Conservation (phyloP, 2,888 invertebrate genomes). For the Idaea dimidiata region DNA sequence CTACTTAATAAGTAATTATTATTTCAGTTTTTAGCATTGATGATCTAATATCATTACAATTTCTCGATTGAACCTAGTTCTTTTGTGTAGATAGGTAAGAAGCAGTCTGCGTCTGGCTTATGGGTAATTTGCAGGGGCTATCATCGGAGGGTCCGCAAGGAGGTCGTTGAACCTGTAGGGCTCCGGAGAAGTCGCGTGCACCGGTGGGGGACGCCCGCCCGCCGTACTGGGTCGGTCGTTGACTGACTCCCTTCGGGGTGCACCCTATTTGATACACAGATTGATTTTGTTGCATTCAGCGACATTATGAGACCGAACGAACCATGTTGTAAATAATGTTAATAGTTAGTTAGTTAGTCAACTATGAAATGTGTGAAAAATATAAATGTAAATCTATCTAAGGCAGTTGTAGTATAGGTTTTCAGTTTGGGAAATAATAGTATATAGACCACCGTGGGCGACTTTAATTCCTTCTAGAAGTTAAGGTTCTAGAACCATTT, state of each 20-base stretch:
- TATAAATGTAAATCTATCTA: too few species aligned
- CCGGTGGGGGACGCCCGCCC: constrained; percentile 50
- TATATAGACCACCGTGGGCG: too few species aligned
- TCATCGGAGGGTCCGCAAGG: constrained; percentile 51
- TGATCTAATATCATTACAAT: background rate
- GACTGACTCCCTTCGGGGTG: constrained; percentile 67
- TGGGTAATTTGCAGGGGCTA: constrained; percentile 52
- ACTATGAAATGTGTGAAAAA: constrained; percentile 1
- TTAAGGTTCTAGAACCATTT: too few species aligned
- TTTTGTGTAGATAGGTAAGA: constrained; percentile 32
- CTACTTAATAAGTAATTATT: too few species aligned
- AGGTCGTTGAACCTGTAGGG: constrained; percentile 73
- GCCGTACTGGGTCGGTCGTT: constrained; percentile 64
- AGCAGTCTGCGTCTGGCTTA: constrained; percentile 40
- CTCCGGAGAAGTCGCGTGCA: constrained; percentile 57
- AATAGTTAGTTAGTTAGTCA: background rate
- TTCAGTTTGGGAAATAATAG: too few species aligned
- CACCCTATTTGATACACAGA: constrained; percentile 50
- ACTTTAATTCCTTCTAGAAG: too few species aligned
- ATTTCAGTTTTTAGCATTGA: too few species aligned
- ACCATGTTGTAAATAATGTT: constrained; percentile 1
- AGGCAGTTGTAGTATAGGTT: too few species aligned
- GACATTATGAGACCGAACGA: background rate
- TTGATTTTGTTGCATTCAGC: constrained; percentile 47
- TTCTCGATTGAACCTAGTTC: background rate